Percentiles rank a stretch among this genome's conserved stretches.
Evolutionary conservation across 2,888 invertebrate genomes (phyloP).

Genomic region (Rhingia campestris): DNA sequence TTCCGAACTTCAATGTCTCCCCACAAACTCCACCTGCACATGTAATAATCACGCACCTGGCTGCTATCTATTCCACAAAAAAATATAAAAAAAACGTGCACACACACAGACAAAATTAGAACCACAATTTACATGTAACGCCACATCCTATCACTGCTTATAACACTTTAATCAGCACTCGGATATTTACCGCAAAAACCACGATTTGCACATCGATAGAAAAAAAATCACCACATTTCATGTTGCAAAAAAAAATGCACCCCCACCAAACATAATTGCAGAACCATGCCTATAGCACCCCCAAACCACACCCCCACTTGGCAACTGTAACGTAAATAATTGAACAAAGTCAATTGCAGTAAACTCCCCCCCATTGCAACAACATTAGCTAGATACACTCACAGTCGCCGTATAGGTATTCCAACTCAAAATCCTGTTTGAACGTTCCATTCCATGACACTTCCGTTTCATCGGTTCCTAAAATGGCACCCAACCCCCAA

Average conservation of each 20-base stretch:
- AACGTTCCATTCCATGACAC: conserved; percentile 38
- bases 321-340: conserved; percentile 59
- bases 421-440: not conserved
- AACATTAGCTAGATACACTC: conserved; percentile 20
- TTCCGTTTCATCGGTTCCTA: conserved; percentile 18
- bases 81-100: conserved; percentile 3
- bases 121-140: conserved; percentile 30
- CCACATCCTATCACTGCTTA: conserved; percentile 24
- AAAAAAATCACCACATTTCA: conserved; percentile 23
- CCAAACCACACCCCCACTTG: not conserved
- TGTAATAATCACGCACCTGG: conserved; percentile 20
- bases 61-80: conserved; percentile 2
- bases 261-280: conserved; percentile 41
- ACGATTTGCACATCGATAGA: conserved; percentile 56
- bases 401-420: not conserved
- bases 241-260: conserved; percentile 11
- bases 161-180: conserved; percentile 44
- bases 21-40: not conserved
- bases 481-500: conserved; percentile 11
- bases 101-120: not conserved
- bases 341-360: conserved; percentile 72
- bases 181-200: conserved; percentile 51
- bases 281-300: not conserved
- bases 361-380: conserved; percentile 57
- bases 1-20: conserved; percentile 59